Evolutionary conservation across 2,888 invertebrate species (phyloP), one percentile per base, ranked within the genome.

Genomic region (Platypus cylindrus): DNA sequence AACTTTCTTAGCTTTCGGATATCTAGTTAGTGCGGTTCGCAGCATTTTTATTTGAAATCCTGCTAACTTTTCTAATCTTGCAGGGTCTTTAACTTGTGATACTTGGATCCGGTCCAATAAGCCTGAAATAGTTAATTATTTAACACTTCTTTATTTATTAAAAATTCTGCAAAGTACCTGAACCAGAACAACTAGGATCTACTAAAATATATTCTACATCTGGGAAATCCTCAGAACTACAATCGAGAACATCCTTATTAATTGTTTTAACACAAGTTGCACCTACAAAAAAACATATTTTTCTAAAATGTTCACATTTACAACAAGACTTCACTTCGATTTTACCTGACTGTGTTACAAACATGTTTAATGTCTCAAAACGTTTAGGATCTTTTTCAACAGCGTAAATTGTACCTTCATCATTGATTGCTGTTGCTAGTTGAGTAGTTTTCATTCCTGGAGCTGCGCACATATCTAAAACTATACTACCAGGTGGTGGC

Each of bases 381-480:
- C 94, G 70, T 12, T 68, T 64, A 2, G 57, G 52, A 50, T 81
- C 71, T 44, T 72, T 70, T 60, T 97, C 97, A 7, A 87, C 74
- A 0, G 95, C 87, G 58, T 78, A 82, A 5, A 95, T 70, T 46
- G 65, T 74, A 1, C 87, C 87, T 49, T 71, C 63, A 56, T 93
- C 84, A 32, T 77, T 64, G 62, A 94, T 73, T 11, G 78, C 65
- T 8, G 89, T 82, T 8, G 94, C 90, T 3, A 93, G 59, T 54
- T 94, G 90, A 8, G 86, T 77, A 1, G 93, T 85, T 65, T 94
- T 94, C 82, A 89, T 94, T 23, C 98, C 98, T 0, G 98, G 98
- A 1, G 98, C 97, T 1, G 97, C 90, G 59, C 98, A 98, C 74
- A 90, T 83, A 60, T 98, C 98, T 38, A 98, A 59, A 2, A 87